phyloP scores from a whole-genome alignment of 2,888 invertebrate species.

The Cephus sareptanus region DNA sequence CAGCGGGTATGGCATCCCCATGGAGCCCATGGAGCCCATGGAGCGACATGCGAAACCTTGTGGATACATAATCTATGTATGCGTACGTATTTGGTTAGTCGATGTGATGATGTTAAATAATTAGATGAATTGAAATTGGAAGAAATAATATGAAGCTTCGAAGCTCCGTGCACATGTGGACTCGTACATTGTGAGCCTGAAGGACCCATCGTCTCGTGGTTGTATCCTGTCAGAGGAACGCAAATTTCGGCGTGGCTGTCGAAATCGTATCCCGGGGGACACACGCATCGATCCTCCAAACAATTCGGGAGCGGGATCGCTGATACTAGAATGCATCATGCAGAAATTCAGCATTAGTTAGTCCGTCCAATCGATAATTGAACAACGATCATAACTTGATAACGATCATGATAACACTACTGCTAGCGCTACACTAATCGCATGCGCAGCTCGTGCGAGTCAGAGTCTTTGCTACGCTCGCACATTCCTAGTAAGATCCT shows the following conservation, averaged over 20 bases:
- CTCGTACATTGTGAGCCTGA: slow-evolving; percentile 63
- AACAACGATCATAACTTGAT: neutral
- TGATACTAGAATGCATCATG: slow-evolving; percentile 57
- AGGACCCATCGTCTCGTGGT: slow-evolving; percentile 65
- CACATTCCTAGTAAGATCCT: neutral
- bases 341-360: slow-evolving; percentile 14
- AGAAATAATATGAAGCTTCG: neutral
- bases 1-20: neutral
- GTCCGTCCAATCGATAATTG: neutral
- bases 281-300: slow-evolving; percentile 66
- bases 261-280: slow-evolving; percentile 65
- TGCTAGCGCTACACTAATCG: neutral
- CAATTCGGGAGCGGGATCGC: slow-evolving; percentile 64
- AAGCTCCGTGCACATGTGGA: neutral
- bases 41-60: neutral
- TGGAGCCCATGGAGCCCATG: too few species aligned
- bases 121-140: neutral
- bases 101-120: too few species aligned
- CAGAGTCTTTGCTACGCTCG: neutral
- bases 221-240: slow-evolving; percentile 54
- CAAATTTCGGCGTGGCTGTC: slow-evolving; percentile 58
- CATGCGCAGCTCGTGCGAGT: neutral
- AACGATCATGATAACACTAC: neutral
- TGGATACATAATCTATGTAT: neutral
- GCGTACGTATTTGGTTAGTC: too few species aligned